Percentiles rank a stretch among this genome's conserved stretches.
Conservation (phyloP, 2,113 vertebrate genomes). For the Salvator merianae region DNA sequence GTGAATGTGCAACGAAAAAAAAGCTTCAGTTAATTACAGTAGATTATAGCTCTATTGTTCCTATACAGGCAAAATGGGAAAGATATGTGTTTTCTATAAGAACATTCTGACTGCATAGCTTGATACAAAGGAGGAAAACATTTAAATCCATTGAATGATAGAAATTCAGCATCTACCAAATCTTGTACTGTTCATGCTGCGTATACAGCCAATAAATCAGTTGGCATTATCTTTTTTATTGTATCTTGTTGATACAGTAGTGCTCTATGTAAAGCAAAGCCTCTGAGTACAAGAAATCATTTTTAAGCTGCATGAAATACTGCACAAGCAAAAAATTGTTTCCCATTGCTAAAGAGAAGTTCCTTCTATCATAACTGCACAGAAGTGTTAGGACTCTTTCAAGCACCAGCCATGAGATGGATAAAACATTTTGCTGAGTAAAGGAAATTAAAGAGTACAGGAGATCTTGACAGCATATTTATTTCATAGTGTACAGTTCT, state of each 20-base stretch:
- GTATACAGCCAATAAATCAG: not conserved
- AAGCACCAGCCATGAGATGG: not conserved
- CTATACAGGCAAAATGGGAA: not conserved
- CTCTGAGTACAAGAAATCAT: fast-evolving
- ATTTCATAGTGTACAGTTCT: not conserved
- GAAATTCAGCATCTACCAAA: not conserved
- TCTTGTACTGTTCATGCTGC: not conserved
- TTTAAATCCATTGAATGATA: not conserved
- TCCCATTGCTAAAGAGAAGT: not conserved
- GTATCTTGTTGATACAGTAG: not conserved
- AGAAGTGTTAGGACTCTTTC: not conserved
- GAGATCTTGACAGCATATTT: not conserved
- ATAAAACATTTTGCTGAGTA: not conserved
- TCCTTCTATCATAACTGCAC: not conserved
- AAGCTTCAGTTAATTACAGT: not conserved
- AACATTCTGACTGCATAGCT: not conserved
- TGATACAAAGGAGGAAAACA: not conserved
- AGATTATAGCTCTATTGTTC: not conserved
- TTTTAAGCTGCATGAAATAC: not conserved
- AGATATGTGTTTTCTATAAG: not conserved
- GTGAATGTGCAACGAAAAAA: not conserved
- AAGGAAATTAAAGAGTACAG: not conserved
- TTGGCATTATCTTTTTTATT: not conserved
- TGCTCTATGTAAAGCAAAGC: not conserved
- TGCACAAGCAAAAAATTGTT: not conserved